phyloP scores from a whole-genome alignment of 2,888 invertebrate genomes.

The Mesorhabditis sp. region DNA sequence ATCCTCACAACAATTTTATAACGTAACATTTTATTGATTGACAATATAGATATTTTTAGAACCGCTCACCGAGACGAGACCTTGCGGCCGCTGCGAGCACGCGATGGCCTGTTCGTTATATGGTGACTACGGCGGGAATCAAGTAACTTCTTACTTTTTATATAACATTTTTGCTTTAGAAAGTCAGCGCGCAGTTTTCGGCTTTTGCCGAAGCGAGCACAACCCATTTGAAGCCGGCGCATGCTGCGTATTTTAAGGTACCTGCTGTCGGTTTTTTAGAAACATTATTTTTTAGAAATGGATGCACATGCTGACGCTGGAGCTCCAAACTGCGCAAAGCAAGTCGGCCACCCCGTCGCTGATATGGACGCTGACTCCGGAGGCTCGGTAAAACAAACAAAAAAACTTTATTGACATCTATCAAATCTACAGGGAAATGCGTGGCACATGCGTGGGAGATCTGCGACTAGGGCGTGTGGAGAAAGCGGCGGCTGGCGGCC shows the following conservation, averaged over 20 bases:
- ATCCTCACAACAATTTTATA: not conserved
- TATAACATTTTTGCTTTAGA: not conserved
- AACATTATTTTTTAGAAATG: not conserved
- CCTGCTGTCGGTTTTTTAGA: not conserved
- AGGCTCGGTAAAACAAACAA: not conserved
- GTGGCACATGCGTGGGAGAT: not conserved
- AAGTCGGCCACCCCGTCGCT: not conserved
- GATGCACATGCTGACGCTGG: constrained; percentile 2
- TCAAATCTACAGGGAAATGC: not conserved
- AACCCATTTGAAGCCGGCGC: not conserved
- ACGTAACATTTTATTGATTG: not conserved
- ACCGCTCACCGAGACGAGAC: constrained; percentile 29
- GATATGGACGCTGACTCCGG: not conserved
- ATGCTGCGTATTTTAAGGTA: not conserved
- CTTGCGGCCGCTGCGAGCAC: constrained; percentile 38
- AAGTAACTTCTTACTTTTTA: not conserved
- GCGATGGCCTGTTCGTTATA: constrained; percentile 29
- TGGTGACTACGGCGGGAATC: not conserved
- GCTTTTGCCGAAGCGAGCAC: not conserved
- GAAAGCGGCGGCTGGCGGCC: too few relatives aligned
- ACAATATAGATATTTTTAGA: constrained; percentile 17
- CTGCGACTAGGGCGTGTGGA: not conserved
- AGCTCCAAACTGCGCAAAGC: not conserved
- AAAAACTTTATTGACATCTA: too few relatives aligned
- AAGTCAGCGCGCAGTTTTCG: not conserved